Percentiles rank a stretch among this genome's conserved stretches.
phyloP scores from a whole-genome alignment of 1,140 invertebrate species.

The Oryctes rhinoceros region DNA sequence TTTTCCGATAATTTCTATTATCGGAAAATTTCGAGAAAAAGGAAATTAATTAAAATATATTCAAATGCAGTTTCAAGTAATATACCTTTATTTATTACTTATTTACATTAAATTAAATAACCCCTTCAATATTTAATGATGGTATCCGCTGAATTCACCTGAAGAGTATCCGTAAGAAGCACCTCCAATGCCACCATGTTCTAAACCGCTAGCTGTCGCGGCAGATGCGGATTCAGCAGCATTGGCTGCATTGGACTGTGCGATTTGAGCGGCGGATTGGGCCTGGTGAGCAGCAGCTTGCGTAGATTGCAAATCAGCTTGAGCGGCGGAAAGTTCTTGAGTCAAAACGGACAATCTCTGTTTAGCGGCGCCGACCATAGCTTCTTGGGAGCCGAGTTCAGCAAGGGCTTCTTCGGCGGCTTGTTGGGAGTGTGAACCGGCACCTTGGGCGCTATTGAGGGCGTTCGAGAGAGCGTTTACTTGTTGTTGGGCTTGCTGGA shows the following conservation, averaged over 20 bases:
- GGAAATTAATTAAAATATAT: no score
- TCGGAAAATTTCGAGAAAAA: no score
- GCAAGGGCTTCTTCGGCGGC: slow-evolving; percentile 65
- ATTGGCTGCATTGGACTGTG: slow-evolving; percentile 68
- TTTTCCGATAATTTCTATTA: no score
- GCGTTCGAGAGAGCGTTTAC: slow-evolving; percentile 56
- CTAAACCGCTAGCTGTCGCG: slow-evolving; percentile 54
- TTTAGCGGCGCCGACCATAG: slow-evolving; percentile 68
- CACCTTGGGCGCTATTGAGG: slow-evolving; percentile 66
- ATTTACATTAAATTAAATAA: background rate
- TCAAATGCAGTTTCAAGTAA: no score
- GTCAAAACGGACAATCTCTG: slow-evolving; percentile 63
- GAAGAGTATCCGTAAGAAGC: background rate
- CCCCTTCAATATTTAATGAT: background rate
- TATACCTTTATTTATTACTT: background rate
- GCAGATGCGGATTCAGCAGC: slow-evolving; percentile 64
- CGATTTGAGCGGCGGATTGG: slow-evolving; percentile 49
- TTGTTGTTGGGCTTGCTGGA: slow-evolving; percentile 58
- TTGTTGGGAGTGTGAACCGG: slow-evolving; percentile 64
- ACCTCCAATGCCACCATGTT: background rate
- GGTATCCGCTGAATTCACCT: background rate
- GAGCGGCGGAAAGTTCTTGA: slow-evolving; percentile 65
- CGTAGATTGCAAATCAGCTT: slow-evolving; percentile 65
- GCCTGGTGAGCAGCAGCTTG: slow-evolving; percentile 64
- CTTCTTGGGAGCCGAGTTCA: slow-evolving; percentile 66